Percentiles rank a stretch among this genome's conserved stretches.
Conservation (phyloP, 2,888 invertebrate species). For the Neria commutata region DNA sequence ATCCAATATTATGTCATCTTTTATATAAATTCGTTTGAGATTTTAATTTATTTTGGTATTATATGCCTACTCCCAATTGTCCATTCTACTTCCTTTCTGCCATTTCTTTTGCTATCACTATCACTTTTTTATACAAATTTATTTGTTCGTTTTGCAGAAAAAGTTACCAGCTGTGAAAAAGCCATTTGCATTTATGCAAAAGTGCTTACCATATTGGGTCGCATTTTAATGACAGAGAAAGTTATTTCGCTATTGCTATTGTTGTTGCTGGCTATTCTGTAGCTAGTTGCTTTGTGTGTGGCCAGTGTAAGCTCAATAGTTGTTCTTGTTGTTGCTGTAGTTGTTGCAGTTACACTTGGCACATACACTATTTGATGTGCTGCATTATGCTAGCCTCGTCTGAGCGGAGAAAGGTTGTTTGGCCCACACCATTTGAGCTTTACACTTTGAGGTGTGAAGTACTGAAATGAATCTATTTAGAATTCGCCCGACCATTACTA, state of each 20-base stretch:
- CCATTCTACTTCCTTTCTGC: too few relatives aligned
- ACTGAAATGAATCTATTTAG: too few relatives aligned
- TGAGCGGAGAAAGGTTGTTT: not conserved
- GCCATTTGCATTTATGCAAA: conserved; percentile 50
- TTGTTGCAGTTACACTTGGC: conserved; percentile 33
- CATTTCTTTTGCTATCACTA: not conserved
- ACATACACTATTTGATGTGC: conserved; percentile 50
- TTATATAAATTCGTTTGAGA: too few relatives aligned
- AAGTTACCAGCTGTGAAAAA: conserved; percentile 38
- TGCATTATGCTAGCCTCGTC: conserved; percentile 25
- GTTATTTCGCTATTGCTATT: conserved; percentile 10
- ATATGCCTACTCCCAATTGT: too few relatives aligned
- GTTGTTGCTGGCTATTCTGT: conserved; percentile 7
- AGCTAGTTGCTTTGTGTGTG: conserved; percentile 8
- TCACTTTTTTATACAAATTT: not conserved
- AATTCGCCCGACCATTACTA: too few relatives aligned
- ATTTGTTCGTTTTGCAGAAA: not conserved
- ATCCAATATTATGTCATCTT: too few relatives aligned
- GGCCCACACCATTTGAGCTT: not conserved
- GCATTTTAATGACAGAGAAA: conserved; percentile 23
- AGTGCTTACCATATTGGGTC: conserved; percentile 41
- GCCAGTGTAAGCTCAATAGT: conserved; percentile 6
- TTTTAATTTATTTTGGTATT: too few relatives aligned
- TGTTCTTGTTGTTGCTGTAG: conserved; percentile 17
- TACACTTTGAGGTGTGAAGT: not conserved